phyloP scores from a whole-genome alignment of 2,888 invertebrate genomes.

The Apoda limacodes region DNA sequence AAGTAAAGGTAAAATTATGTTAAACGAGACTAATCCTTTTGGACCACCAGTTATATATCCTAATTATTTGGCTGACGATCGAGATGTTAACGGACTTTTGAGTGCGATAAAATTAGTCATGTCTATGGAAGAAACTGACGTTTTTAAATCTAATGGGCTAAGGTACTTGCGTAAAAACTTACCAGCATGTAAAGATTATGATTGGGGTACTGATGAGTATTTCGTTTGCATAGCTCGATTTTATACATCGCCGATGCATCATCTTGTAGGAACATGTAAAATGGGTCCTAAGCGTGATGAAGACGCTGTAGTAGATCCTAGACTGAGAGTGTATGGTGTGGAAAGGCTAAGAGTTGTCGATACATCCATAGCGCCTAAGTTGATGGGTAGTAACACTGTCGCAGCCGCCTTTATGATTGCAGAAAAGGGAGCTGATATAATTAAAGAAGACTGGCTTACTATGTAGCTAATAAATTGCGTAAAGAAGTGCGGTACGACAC shows the following conservation, averaged over 20 bases:
- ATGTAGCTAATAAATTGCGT: no score
- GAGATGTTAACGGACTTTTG: no score
- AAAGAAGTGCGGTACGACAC: no score
- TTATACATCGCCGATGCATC: constrained; percentile 66
- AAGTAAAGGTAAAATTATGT: no score
- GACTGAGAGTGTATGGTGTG: constrained; percentile 74
- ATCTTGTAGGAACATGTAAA: constrained; percentile 47
- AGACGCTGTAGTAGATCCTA: constrained; percentile 75
- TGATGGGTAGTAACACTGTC: constrained; percentile 83
- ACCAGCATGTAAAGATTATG: constrained; percentile 68
- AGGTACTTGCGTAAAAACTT: constrained; percentile 60
- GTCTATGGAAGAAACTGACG: constrained; percentile 64
- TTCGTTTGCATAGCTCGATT: constrained; percentile 71
- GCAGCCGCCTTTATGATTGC: constrained; percentile 83
- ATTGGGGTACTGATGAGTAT: constrained; percentile 73
- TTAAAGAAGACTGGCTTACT: no score
- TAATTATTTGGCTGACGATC: no score
- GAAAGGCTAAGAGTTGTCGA: constrained; percentile 75
- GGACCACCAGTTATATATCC: no score
- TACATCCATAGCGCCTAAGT: constrained; percentile 83
- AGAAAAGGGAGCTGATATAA: no score
- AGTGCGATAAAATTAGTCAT: constrained; percentile 68
- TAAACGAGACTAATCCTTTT: no score
- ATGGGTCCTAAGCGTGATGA: constrained; percentile 68
- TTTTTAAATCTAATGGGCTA: constrained; percentile 68